Conservation (phyloP, 2,113 vertebrate species). For the Pseudolaguvia tuberculata region DNA sequence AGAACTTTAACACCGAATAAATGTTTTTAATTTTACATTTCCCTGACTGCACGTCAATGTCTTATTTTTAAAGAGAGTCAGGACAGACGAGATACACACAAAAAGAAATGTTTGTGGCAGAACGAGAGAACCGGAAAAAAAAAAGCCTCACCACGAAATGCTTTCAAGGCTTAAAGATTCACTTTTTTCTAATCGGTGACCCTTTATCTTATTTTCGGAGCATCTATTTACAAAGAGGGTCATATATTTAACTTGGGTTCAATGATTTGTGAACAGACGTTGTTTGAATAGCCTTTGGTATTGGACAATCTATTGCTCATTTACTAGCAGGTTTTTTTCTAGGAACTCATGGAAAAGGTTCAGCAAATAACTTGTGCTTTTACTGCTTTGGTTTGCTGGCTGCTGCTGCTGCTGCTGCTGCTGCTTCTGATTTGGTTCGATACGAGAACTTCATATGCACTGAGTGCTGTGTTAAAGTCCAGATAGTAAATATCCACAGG, state of each 20-base stretch:
- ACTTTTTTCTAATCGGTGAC: background rate
- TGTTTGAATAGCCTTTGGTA: constrained; percentile 7
- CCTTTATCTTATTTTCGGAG: background rate
- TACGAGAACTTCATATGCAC: background rate
- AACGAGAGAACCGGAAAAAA: background rate
- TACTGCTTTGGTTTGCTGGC: background rate
- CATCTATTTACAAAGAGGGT: constrained; percentile 14
- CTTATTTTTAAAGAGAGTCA: background rate
- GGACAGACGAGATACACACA: background rate
- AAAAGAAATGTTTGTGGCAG: background rate
- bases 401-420: no score
- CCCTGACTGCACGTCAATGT: no score
- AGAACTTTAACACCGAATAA: no score
- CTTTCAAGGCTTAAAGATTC: background rate
- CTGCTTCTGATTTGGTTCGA: background rate
- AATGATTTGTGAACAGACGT: constrained; percentile 22
- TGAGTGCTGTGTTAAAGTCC: constrained; percentile 2
- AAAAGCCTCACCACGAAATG: background rate
- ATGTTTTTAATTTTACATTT: no score
- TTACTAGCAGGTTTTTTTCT: background rate
- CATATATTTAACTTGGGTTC: constrained; percentile 24
- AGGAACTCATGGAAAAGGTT: constrained; percentile 9
- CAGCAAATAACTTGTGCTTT: background rate
- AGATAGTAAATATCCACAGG: constrained; percentile 1
- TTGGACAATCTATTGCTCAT: background rate